Percentiles rank a stretch among this genome's conserved stretches.
phyloP scores from a whole-genome alignment of 1,140 invertebrate genomes.

The Uloborus diversus region DNA sequence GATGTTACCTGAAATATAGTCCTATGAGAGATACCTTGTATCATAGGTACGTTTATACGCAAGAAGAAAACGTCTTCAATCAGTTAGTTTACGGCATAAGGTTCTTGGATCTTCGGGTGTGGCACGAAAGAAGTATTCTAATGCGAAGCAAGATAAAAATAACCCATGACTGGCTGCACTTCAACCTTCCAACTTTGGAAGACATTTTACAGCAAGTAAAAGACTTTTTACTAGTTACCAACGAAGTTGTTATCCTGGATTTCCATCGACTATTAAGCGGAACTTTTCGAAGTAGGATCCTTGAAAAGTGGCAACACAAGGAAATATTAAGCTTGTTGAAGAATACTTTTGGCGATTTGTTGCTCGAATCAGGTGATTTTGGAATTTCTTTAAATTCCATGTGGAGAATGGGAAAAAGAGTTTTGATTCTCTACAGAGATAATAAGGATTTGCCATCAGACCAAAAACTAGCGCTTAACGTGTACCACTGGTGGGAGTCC shows the following conservation, averaged over 20 bases:
- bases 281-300: not conserved
- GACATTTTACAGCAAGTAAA: constrained; percentile 57
- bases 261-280: constrained; percentile 72
- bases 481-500: constrained; percentile 6
- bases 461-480: not conserved
- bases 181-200: constrained; percentile 53
- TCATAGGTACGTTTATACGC: constrained; percentile 62
- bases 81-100: constrained; percentile 61
- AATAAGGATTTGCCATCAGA: constrained; percentile 46
- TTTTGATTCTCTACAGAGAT: not conserved
- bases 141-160: constrained; percentile 59
- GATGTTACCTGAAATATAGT: constrained; percentile 69
- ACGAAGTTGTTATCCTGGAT: constrained; percentile 74
- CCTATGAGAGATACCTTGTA: constrained; percentile 68
- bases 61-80: constrained; percentile 61
- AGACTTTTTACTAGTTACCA: constrained; percentile 65
- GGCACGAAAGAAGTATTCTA: not conserved
- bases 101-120: constrained; percentile 61
- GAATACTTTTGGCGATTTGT: constrained; percentile 67
- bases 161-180: constrained; percentile 62
- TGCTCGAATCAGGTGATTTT: constrained; percentile 65
- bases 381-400: constrained; percentile 54
- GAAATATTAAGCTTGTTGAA: constrained; percentile 67
- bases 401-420: not conserved
- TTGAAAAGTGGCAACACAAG: constrained; percentile 64